phyloP scores from a whole-genome alignment of 2,113 vertebrate genomes.

The Rhea americana region DNA sequence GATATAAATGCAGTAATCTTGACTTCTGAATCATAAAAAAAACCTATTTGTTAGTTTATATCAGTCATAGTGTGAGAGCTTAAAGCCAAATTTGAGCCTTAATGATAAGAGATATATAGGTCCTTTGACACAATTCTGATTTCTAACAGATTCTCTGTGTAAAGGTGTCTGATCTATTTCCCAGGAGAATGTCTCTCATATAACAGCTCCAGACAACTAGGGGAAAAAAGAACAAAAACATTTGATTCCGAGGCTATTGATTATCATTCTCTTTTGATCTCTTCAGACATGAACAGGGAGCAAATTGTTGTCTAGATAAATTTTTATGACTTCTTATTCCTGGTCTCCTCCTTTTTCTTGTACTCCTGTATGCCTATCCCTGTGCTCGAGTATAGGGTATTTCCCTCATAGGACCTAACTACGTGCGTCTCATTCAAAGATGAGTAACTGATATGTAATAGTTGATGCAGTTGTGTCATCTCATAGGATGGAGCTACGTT shows the following conservation, averaged over 20 bases:
- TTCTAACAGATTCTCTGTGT: not conserved
- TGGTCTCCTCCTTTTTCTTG: not conserved
- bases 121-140: not conserved
- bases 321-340: not conserved
- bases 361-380: not conserved
- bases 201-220: not conserved
- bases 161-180: not conserved
- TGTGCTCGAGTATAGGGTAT: not conserved
- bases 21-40: not conserved
- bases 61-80: not conserved
- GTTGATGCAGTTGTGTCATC: not conserved
- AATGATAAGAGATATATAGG: not conserved
- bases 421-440: not conserved
- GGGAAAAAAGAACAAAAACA: not conserved
- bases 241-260: not conserved
- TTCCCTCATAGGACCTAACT: not conserved
- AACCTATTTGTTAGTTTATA: not conserved
- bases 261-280: not conserved
- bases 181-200: not conserved
- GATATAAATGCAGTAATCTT: not conserved
- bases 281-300: not conserved
- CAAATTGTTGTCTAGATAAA: not conserved
- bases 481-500: not conserved
- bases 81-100: not conserved
- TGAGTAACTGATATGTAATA: not conserved